Evolutionary conservation across 2,113 vertebrate genomes (phyloP).

Genomic region (Notiomystis cincta): DNA sequence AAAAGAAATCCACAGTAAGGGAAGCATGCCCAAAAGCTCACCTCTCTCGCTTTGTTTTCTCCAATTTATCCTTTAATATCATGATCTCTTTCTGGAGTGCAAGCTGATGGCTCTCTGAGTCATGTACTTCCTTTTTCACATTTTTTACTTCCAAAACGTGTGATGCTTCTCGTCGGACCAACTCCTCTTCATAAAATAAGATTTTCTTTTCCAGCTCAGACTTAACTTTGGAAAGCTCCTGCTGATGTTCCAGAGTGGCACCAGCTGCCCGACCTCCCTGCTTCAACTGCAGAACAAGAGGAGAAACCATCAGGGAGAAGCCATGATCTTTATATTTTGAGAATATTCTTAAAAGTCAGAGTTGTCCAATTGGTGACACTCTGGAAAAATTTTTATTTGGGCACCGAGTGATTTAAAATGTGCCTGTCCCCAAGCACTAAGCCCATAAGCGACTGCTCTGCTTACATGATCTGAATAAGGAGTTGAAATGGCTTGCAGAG

Average conservation of each 20-base stretch:
- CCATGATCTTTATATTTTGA: not conserved
- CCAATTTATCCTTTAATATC: constrained; percentile 86
- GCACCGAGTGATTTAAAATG: not conserved
- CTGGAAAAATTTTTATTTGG: not conserved
- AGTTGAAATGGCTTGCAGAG: not conserved
- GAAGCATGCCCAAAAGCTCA: constrained; percentile 1
- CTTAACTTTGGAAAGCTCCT: constrained; percentile 87
- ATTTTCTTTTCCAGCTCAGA: constrained; percentile 94
- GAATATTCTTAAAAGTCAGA: not conserved
- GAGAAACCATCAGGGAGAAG: not conserved
- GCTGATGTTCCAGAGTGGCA: constrained; percentile 80
- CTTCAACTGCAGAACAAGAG: constrained; percentile 70
- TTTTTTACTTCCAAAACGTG: constrained; percentile 88
- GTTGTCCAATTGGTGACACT: not conserved
- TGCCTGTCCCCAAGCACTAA: not conserved
- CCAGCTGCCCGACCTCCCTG: constrained; percentile 80
- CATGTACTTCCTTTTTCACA: constrained; percentile 89
- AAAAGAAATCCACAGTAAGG: not conserved
- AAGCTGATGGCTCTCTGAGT: constrained; percentile 87
- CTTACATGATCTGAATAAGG: not conserved
- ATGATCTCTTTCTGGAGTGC: constrained; percentile 87
- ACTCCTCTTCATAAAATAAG: constrained; percentile 91
- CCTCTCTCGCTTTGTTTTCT: constrained; percentile 88
- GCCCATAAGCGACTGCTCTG: not conserved
- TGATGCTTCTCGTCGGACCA: constrained; percentile 85